Base-by-base conservation (phyloP, 2,113 vertebrate genomes). In the Daubentonia madagascariensis region DNA sequence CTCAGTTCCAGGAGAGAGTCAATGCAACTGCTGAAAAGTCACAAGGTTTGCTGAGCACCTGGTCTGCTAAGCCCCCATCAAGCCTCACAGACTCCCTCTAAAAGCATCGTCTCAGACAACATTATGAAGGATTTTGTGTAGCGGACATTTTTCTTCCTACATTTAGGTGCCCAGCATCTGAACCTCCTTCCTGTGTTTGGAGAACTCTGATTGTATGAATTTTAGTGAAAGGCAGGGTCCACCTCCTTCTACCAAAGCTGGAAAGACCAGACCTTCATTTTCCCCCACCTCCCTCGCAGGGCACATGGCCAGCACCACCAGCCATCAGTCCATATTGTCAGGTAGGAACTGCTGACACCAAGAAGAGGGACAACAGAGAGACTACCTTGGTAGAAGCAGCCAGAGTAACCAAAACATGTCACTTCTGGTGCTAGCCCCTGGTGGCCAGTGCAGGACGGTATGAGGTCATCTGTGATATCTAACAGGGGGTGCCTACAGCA, bases 391-490 rank as follows among this genome's bases (percentile, higher is more conserved):
- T 16, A 23, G 76, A 59, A 52, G 16, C 40, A 70, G 35, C 67
- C 20, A 10, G n/a, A 37, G 30, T 8, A 37, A 63, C 22, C 63
- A 28, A 78, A 57, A 75, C 23, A 8, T 20, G 67, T 65, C 76
- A 43, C 30, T 67, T n/a, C 16, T 0, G 22, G 48, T 45, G 11
- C 59, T 12, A 57, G 50, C 20, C 17, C 52, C 65, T 63, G 17
- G 75, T 45, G 73, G 59, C 40, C 32, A 2, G 8, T 1, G 9
- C 0, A 1, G n/a, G 35, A 17, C n/a, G 18, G 20, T 22, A 54
- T 5, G 11, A 17, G 18, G 85, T 50, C 3, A 20, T 61, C 12
- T 13, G 5, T 40, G 61, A 32, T 54, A 40, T 43, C 30, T n/a
- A 3, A 17, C 16, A 23, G 37, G 73, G 6, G 40, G 16, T 16